Percentiles rank a stretch among this genome's conserved stretches.
phyloP scores from a whole-genome alignment of 1,140 invertebrate species.

The Helicoverpa armigera region DNA sequence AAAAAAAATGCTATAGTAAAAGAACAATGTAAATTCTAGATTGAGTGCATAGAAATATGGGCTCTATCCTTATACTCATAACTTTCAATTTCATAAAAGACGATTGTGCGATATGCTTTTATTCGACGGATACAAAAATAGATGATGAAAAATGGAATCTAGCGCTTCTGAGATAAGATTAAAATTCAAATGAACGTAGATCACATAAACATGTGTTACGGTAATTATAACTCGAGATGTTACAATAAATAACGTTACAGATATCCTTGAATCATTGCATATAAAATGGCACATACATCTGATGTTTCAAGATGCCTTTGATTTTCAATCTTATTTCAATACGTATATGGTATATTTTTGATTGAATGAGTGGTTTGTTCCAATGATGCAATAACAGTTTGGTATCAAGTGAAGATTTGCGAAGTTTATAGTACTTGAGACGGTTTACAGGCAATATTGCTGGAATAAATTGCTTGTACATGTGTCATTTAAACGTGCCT shows the following conservation, averaged over 20 bases:
- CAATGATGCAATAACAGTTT: background rate
- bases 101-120: too few species aligned
- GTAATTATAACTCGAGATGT: constrained; percentile 9
- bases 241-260: constrained; percentile 4
- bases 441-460: constrained; percentile 4
- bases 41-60: too few species aligned
- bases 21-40: too few species aligned
- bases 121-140: too few species aligned
- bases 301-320: background rate
- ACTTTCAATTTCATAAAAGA: too few species aligned
- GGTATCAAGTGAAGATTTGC: background rate
- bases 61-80: too few species aligned
- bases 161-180: background rate
- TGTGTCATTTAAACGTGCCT: background rate
- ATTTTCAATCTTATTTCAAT: background rate
- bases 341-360: background rate
- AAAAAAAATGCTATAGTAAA: too few species aligned
- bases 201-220: background rate
- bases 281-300: background rate
- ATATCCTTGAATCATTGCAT: background rate
- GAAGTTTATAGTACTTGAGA: constrained; percentile 7
- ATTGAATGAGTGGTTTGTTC: background rate
- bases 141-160: too few species aligned
- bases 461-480: background rate
- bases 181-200: background rate